These are phyloP conservation scores for Micoletzkya japonica DNA, from an alignment of 2,888 invertebrate species.

Conservation along the genomic window DNA sequence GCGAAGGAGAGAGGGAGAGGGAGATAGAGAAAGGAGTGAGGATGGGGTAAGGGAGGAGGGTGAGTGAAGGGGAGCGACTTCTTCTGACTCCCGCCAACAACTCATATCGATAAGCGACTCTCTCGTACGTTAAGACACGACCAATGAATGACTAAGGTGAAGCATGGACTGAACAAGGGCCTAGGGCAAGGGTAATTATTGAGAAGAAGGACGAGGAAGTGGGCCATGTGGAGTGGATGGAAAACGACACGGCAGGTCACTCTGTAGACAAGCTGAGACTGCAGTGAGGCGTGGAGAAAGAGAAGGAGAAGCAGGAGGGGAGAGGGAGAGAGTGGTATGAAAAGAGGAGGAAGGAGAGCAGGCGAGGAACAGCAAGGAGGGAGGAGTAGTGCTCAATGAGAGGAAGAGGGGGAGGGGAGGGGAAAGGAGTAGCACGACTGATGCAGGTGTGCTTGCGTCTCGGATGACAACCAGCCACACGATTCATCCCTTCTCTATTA, in stretches of 20 bases:
- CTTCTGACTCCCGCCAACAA: slow-evolving; percentile 16
- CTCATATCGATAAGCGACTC: slow-evolving; percentile 11
- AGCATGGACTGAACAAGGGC: slow-evolving; percentile 14
- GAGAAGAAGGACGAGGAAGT: slow-evolving; percentile 13
- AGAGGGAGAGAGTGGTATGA: slow-evolving; percentile 17
- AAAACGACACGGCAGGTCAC: background rate
- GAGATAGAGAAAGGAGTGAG: slow-evolving; percentile 2
- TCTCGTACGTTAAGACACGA: slow-evolving; percentile 6
- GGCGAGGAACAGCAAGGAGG: slow-evolving; percentile 2
- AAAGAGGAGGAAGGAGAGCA: slow-evolving; percentile 11
- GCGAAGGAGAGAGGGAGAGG: slow-evolving; percentile 7
- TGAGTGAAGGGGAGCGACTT: slow-evolving; percentile 14
- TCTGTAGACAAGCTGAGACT: background rate
- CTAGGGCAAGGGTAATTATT: background rate
- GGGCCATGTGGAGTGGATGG: slow-evolving; percentile 9
- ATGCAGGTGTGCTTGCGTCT: no score
- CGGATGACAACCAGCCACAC: no score
- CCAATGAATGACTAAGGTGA: background rate
- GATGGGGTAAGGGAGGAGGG: background rate
- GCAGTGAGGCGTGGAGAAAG: slow-evolving; percentile 15
- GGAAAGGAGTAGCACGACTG: no score
- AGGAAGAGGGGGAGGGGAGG: background rate
- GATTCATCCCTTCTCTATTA: no score
- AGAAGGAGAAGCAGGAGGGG: slow-evolving; percentile 17
- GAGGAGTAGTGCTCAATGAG: slow-evolving; percentile 1